Evolutionary conservation across 2,888 invertebrate genomes (phyloP).

Genomic region (Ecdyonurus torrentis): DNA sequence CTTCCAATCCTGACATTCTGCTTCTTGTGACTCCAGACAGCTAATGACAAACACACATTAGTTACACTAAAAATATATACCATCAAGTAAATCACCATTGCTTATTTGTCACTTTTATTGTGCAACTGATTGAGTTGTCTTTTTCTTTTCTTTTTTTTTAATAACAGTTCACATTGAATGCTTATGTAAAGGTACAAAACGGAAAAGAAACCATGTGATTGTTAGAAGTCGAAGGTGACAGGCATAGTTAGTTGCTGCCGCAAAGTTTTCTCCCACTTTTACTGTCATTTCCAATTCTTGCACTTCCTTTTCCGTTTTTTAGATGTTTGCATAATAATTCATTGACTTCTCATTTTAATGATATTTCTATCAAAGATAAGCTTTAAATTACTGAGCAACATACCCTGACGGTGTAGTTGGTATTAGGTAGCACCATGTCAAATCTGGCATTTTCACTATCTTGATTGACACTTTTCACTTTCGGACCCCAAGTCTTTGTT

Average conservation of each 20-base stretch:
- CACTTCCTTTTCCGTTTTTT: no score
- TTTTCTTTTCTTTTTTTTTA: background rate
- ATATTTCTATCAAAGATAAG: background rate
- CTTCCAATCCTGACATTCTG: conserved; percentile 51
- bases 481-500: conserved; percentile 39
- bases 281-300: no score
- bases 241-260: no score
- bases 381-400: background rate
- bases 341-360: no score
- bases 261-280: no score
- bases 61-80: no score
- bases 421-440: conserved; percentile 61
- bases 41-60: conserved; percentile 14
- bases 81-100: no score
- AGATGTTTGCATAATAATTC: no score
- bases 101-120: no score
- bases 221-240: no score
- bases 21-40: conserved; percentile 63
- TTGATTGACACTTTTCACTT: conserved; percentile 37
- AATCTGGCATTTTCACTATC: conserved; percentile 35
- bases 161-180: background rate
- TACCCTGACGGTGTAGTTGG: conserved; percentile 54
- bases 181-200: no score
- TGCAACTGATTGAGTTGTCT: background rate
- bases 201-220: no score